A percentile compares a stretch with the other conserved stretches of the same genome.
Evolutionary conservation across 2,113 vertebrate species (phyloP).

Genomic region (Oncorhynchus mykiss): DNA sequence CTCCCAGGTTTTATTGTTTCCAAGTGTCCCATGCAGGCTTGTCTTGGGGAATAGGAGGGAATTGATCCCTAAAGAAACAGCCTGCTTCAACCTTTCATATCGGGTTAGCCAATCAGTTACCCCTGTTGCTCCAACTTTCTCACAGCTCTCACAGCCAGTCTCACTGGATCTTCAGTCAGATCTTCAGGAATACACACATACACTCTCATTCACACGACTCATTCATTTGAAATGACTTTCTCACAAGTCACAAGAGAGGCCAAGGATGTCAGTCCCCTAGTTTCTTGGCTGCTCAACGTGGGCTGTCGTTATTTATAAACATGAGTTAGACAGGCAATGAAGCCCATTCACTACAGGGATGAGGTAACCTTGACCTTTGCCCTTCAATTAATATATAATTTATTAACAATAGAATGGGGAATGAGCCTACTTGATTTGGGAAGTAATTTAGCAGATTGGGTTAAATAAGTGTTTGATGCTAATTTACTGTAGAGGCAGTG

Average conservation of each 20-base stretch:
- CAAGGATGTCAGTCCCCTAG: neutral
- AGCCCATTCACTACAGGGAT: slow-evolving; percentile 19
- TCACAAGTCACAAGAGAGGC: neutral
- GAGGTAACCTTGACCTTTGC: slow-evolving; percentile 43
- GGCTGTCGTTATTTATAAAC: neutral
- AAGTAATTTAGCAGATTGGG: slow-evolving; percentile 31
- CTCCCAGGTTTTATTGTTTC: slow-evolving; percentile 54
- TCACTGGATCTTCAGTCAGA: slow-evolving; percentile 18
- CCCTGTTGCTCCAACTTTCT: slow-evolving; percentile 49
- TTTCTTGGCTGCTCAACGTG: slow-evolving; percentile 4
- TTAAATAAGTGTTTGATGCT: slow-evolving; percentile 26
- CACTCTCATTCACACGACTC: neutral
- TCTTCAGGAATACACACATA: slow-evolving; percentile 46
- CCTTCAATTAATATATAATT: slow-evolving; percentile 31
- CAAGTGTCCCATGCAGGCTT: slow-evolving; percentile 55
- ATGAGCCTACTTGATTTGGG: slow-evolving; percentile 18
- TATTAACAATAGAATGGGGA: slow-evolving; percentile 31
- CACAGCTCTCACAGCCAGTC: neutral
- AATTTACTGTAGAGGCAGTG: slow-evolving; percentile 27
- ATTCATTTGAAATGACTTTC: neutral
- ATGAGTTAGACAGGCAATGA: slow-evolving; percentile 27
- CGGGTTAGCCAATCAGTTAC: slow-evolving; percentile 41
- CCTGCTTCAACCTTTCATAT: slow-evolving; percentile 42
- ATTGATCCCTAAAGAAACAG: slow-evolving; percentile 60
- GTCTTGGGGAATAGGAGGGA: slow-evolving; percentile 40